Conservation (phyloP, 1,140 invertebrate genomes). For the Macrocentrus cingulum region DNA sequence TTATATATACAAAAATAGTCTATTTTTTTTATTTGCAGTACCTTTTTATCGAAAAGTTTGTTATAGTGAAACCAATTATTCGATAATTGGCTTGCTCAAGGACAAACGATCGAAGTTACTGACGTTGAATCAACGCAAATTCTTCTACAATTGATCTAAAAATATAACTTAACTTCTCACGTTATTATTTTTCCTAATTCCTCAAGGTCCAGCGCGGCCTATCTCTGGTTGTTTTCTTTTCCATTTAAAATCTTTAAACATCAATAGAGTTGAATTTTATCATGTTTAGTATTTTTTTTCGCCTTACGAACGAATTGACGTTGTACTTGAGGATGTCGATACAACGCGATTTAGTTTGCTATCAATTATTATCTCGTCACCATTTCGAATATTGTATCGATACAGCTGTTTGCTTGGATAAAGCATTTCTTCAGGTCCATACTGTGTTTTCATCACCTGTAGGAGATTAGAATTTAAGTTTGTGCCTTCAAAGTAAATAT, state of each 20-base stretch:
- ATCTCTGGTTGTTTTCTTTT: too few relatives aligned
- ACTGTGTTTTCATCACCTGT: conserved; percentile 63
- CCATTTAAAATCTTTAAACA: too few relatives aligned
- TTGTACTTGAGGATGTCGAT: conserved; percentile 46
- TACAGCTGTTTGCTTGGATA: conserved; percentile 86
- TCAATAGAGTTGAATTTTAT: conserved; percentile 4
- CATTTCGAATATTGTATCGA: conserved; percentile 86
- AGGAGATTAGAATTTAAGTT: conserved; percentile 44
- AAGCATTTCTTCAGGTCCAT: conserved; percentile 82
- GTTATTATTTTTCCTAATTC: not conserved
- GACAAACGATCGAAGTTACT: not conserved
- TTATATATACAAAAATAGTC: conserved; percentile 21
- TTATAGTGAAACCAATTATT: not conserved
- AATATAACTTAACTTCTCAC: not conserved
- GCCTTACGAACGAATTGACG: conserved; percentile 55
- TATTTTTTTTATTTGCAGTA: conserved; percentile 10
- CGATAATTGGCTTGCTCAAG: conserved; percentile 2
- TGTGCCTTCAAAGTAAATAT: not conserved
- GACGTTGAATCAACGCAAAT: not conserved
- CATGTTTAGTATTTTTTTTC: conserved; percentile 17
- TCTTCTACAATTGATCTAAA: not conserved
- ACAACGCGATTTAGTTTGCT: conserved; percentile 62
- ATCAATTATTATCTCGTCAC: conserved; percentile 89
- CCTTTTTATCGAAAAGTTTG: not conserved
- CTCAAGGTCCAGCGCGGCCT: too few relatives aligned